These are phyloP conservation scores for Scrobipalpa costella DNA, from an alignment of 2,888 invertebrate species.

Conservation along the genomic window DNA sequence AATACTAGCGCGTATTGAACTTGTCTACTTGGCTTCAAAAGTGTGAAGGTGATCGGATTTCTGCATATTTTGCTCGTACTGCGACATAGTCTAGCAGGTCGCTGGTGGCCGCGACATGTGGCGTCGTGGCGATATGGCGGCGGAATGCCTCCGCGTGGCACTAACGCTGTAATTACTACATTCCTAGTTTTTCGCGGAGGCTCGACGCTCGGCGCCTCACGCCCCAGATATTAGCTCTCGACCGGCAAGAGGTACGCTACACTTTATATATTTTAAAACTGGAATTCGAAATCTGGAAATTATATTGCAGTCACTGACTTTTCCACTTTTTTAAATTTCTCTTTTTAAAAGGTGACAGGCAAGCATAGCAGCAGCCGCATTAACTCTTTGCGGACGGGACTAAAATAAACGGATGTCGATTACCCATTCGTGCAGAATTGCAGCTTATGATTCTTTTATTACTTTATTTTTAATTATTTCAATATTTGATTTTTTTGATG, in stretches of 20 bases:
- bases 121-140: not conserved
- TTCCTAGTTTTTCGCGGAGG: constrained; percentile 45
- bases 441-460: too few relatives aligned
- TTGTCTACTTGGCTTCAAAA: too few relatives aligned
- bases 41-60: too few relatives aligned
- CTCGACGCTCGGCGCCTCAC: constrained; percentile 34
- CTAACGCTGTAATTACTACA: constrained; percentile 66
- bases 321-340: not conserved
- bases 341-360: too few relatives aligned
- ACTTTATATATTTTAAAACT: not conserved
- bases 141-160: constrained; percentile 38
- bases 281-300: not conserved
- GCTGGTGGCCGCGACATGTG: not conserved
- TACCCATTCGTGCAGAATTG: too few relatives aligned
- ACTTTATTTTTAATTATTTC: too few relatives aligned
- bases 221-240: constrained; percentile 45
- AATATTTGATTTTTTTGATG: too few relatives aligned
- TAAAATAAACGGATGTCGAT: too few relatives aligned
- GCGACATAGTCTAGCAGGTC: not conserved
- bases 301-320: not conserved
- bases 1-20: too few relatives aligned
- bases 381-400: too few relatives aligned
- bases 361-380: not conserved
- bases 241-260: not conserved
- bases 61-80: too few relatives aligned